A percentile compares a stretch with the other conserved stretches of the same genome.
These are phyloP conservation scores for Drepana falcataria DNA, from an alignment of 2,888 invertebrate species.

Conservation along the genomic window DNA sequence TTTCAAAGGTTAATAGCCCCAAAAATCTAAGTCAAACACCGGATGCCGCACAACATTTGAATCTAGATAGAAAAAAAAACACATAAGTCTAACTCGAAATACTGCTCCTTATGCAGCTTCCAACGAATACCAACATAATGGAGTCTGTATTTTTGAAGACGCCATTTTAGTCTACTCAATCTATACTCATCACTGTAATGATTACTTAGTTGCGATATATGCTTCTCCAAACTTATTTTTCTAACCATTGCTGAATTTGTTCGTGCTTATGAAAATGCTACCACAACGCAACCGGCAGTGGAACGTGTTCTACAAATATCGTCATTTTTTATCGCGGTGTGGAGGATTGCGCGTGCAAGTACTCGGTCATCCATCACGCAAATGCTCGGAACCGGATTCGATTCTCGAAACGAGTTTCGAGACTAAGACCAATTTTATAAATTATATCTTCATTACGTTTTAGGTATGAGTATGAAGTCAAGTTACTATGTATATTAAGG, in stretches of 20 bases:
- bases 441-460: constrained; percentile 49
- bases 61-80: not conserved
- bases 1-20: too few species aligned
- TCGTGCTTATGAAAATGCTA: not conserved
- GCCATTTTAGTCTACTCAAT: constrained; percentile 69
- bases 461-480: constrained; percentile 27
- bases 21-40: too few species aligned
- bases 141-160: constrained; percentile 69
- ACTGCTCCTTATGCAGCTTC: constrained; percentile 33
- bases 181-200: constrained; percentile 56
- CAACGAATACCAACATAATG: constrained; percentile 48
- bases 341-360: constrained; percentile 48
- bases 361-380: constrained; percentile 71
- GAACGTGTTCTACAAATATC: constrained; percentile 11
- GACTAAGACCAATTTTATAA: constrained; percentile 46
- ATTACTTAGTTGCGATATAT: constrained; percentile 22
- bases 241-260: constrained; percentile 22
- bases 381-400: constrained; percentile 67
- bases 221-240: not conserved
- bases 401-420: constrained; percentile 44
- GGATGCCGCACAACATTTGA: not conserved
- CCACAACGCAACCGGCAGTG: constrained; percentile 26
- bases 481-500: not conserved
- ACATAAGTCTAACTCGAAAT: constrained; percentile 6
- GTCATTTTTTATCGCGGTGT: constrained; percentile 25